Evolutionary conservation across 2,797 vertebrate genomes (phyloP).

Genomic region (Clamator glandarius): DNA sequence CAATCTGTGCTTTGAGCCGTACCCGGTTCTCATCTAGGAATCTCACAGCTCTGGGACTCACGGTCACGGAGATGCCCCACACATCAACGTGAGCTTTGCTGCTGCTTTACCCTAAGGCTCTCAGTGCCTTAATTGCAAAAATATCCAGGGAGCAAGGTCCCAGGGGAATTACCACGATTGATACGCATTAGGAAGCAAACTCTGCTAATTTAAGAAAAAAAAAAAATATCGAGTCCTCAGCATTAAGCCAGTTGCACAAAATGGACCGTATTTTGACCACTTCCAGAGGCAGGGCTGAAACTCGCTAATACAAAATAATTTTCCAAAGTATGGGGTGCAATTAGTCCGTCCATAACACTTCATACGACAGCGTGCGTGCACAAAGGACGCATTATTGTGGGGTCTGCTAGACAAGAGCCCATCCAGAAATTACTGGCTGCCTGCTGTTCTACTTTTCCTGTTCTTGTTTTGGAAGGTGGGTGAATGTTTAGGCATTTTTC

Average conservation of each 20-base stretch:
- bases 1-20: accelerated
- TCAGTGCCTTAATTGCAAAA: neutral
- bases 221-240: neutral
- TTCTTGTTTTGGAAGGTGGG: slow-evolving; percentile 32
- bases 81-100: neutral
- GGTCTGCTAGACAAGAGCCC: slow-evolving; percentile 26
- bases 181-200: neutral
- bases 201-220: neutral
- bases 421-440: neutral
- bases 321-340: neutral
- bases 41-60: accelerated
- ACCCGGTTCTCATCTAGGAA: neutral
- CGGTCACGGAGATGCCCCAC: accelerated
- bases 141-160: neutral
- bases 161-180: accelerated
- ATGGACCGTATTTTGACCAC: neutral
- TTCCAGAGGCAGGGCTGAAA: neutral
- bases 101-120: neutral
- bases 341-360: neutral
- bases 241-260: neutral
- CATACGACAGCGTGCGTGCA: neutral
- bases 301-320: neutral
- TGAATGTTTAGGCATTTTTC: neutral
- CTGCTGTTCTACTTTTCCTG: slow-evolving; percentile 28
- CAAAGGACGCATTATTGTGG: neutral